Evolutionary conservation across 2,113 vertebrate species (phyloP).

Genomic region (Asarcornis scutulata): DNA sequence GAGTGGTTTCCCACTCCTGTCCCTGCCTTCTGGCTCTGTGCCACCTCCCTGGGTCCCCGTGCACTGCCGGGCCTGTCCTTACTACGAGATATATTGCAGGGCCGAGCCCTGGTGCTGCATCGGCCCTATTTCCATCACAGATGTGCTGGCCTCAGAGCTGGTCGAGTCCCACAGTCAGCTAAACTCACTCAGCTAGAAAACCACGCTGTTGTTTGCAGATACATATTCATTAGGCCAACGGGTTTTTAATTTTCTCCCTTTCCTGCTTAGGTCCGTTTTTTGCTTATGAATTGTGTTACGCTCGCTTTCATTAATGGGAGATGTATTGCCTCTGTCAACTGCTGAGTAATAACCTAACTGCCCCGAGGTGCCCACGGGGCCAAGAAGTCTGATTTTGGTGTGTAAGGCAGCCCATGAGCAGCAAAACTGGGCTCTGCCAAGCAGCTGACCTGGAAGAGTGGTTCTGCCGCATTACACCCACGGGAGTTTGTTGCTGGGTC

Average conservation of each 20-base stretch:
- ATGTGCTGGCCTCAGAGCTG: constrained; percentile 15
- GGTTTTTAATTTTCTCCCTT: constrained; percentile 20
- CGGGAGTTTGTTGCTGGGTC: neutral
- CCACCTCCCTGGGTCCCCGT: neutral
- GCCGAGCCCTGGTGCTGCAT: neutral
- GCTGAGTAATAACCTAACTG: constrained; percentile 13
- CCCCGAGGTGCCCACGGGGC: neutral
- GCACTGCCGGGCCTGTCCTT: neutral
- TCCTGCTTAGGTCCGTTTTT: constrained; percentile 18
- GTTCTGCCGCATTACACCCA: neutral
- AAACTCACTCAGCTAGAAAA: constrained; percentile 5
- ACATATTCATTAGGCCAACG: constrained; percentile 21
- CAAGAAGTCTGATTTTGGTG: neutral
- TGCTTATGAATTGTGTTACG: constrained; percentile 20
- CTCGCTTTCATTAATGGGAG: neutral
- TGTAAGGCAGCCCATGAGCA: neutral
- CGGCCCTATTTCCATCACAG: neutral
- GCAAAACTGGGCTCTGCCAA: neutral
- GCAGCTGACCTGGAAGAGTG: neutral
- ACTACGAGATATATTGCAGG: neutral
- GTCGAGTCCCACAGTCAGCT: constrained; percentile 37
- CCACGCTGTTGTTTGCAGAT: neutral
- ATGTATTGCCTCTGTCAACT: constrained; percentile 29
- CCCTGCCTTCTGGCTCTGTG: neutral
- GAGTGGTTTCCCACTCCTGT: neutral